Conservation (phyloP, 2,113 vertebrate species). For the Urocynchramus pylzowi region DNA sequence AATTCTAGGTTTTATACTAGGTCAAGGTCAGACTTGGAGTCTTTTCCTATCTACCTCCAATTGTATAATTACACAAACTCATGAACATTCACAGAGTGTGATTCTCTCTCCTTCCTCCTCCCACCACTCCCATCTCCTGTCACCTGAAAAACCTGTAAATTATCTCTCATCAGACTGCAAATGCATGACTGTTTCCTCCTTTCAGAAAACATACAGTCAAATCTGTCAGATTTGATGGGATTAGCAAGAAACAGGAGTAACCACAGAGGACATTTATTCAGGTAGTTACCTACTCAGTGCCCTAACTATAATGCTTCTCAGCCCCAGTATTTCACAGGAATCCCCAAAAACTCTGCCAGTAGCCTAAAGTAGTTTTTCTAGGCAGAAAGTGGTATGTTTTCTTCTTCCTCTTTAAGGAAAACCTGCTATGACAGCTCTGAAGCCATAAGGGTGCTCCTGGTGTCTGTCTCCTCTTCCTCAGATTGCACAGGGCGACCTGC, state of each 20-base stretch:
- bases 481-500: background rate
- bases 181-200: background rate
- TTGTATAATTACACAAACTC: background rate
- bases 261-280: background rate
- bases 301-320: background rate
- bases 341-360: background rate
- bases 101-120: background rate
- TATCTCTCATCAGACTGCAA: background rate
- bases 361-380: background rate
- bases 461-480: background rate
- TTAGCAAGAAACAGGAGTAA: background rate
- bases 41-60: background rate
- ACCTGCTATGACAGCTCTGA: background rate
- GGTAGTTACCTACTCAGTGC: background rate
- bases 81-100: background rate
- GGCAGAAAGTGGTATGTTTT: background rate
- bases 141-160: background rate
- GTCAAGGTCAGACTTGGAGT: background rate
- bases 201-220: background rate
- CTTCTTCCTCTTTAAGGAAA: background rate
- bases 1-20: background rate
- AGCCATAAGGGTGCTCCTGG: background rate
- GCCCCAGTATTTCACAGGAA: background rate
- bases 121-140: background rate
- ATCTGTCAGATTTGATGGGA: background rate